phyloP scores from a whole-genome alignment of 1,140 invertebrate species.

The Caenorhabditis briggsae region DNA sequence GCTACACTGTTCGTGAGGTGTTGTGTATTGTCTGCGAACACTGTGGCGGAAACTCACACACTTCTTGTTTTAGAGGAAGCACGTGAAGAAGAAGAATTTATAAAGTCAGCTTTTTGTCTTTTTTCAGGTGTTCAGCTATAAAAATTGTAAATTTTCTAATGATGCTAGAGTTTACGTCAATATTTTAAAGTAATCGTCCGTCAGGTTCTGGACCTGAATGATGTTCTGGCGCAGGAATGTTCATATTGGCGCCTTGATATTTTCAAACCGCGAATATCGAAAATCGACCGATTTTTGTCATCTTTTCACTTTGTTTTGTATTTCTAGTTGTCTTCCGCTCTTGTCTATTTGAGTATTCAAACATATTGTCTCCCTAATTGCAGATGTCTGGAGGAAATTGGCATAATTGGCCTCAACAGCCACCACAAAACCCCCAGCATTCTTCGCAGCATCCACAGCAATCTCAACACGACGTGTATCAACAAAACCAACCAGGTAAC shows the following conservation, averaged over 20 bases:
- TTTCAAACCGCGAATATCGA: too few species aligned
- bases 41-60: not conserved
- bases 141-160: not conserved
- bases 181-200: too few species aligned
- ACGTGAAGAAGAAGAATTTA: constrained; percentile 6
- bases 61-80: constrained; percentile 1
- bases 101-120: not conserved
- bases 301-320: not conserved
- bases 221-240: too few species aligned
- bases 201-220: too few species aligned
- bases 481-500: not conserved
- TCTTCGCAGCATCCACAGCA: not conserved
- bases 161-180: too few species aligned
- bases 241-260: too few species aligned
- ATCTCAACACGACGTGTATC: not conserved
- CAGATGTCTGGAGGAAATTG: constrained; percentile 30
- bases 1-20: not conserved
- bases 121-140: not conserved
- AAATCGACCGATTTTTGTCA: too few species aligned
- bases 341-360: not conserved
- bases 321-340: not conserved
- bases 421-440: not conserved
- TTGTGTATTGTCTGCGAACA: constrained; percentile 17
- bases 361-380: not conserved
- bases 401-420: not conserved